These are phyloP conservation scores for Albula glossodonta DNA, from an alignment of 2,113 vertebrate species.

Conservation along the genomic window DNA sequence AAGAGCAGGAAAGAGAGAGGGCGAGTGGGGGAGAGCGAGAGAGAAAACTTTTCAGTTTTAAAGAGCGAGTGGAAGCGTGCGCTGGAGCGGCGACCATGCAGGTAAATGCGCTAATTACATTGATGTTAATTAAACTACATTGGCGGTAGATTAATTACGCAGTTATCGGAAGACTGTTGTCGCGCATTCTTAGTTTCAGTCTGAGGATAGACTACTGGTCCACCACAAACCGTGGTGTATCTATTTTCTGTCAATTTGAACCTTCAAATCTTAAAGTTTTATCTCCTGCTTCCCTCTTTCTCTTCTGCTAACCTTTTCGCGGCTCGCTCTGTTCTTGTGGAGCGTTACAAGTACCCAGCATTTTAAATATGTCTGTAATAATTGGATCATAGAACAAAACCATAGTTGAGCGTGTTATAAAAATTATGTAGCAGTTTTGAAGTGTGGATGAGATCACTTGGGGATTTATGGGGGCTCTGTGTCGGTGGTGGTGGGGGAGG, in stretches of 20 bases:
- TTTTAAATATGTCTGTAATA: constrained; percentile 60
- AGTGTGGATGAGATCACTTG: constrained; percentile 45
- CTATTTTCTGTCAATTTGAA: constrained; percentile 58
- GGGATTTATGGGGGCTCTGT: constrained; percentile 43
- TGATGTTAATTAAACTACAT: constrained; percentile 71
- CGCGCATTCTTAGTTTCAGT: constrained; percentile 45
- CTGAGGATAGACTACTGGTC: constrained; percentile 46
- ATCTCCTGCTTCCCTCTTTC: constrained; percentile 50
- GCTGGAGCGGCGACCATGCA: constrained; percentile 75
- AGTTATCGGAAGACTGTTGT: constrained; percentile 38
- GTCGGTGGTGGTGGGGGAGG: constrained; percentile 29
- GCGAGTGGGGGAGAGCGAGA: constrained; percentile 18
- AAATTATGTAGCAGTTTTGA: constrained; percentile 50
- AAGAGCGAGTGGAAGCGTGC: constrained; percentile 64
- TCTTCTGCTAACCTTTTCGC: constrained; percentile 59
- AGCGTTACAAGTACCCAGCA: constrained; percentile 56
- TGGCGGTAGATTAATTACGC: constrained; percentile 56
- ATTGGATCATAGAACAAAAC: constrained; percentile 50
- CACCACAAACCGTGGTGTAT: constrained; percentile 30
- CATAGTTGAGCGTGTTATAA: constrained; percentile 55
- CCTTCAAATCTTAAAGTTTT: constrained; percentile 72
- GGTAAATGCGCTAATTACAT: constrained; percentile 77
- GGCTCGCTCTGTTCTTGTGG: constrained; percentile 55
- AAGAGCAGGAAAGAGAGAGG: constrained; percentile 36
- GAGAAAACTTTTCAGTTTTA: constrained; percentile 77